phyloP scores from a whole-genome alignment of 2,797 vertebrate species.

The Sebastes dallii region DNA sequence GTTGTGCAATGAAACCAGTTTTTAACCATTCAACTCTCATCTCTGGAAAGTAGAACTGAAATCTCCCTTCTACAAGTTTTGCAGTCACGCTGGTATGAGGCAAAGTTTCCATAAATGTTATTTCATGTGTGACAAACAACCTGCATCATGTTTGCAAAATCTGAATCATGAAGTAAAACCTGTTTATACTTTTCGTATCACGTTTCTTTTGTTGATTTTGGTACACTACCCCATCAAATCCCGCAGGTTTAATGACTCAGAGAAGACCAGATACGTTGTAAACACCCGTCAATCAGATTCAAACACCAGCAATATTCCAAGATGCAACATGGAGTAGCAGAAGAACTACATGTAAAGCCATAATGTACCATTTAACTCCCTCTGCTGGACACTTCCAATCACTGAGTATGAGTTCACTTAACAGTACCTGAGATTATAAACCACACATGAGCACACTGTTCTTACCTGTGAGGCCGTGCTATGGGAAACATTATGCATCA shows the following conservation, averaged over 20 bases:
- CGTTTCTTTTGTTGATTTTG: neutral
- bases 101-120: neutral
- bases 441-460: neutral
- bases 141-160: no score
- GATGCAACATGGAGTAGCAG: rapidly evolving
- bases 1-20: conserved; percentile 10
- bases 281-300: neutral
- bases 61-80: neutral
- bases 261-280: neutral
- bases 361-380: neutral
- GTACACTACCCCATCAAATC: neutral
- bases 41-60: neutral
- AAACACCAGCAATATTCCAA: neutral
- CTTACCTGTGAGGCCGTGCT: conserved; percentile 17
- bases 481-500: neutral
- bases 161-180: neutral
- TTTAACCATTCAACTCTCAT: neutral
- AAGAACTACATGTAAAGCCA: neutral
- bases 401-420: neutral
- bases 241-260: neutral
- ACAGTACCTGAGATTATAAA: neutral
- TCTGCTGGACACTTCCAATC: conserved; percentile 5
- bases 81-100: neutral
- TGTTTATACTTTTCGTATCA: neutral
- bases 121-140: neutral